Evolutionary conservation across 92 coral and sea anemone species (phyloP).

Genomic region (Epizoanthus fatuus): DNA sequence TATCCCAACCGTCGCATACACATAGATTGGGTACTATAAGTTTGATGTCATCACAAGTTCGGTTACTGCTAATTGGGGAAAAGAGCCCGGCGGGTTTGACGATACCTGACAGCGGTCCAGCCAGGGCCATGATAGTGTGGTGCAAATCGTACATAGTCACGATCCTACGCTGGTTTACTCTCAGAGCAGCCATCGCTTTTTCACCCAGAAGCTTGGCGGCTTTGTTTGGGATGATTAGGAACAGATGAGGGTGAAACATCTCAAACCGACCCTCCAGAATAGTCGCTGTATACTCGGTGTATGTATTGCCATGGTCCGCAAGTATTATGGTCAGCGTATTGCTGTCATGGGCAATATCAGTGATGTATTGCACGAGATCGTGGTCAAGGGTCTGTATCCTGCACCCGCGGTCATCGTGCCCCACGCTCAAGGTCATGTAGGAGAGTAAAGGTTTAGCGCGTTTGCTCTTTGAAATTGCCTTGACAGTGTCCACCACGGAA

Average conservation of each 20-base stretch:
- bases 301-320: slow-evolving; percentile 96
- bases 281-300: slow-evolving; percentile 71
- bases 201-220: slow-evolving; percentile 70
- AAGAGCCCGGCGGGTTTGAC: slow-evolving; percentile 71
- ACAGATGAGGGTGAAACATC: slow-evolving; percentile 77
- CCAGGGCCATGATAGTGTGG: slow-evolving; percentile 69
- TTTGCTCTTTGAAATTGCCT: slow-evolving; percentile 55
- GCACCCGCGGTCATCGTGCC: slow-evolving; percentile 79
- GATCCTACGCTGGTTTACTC: slow-evolving; percentile 69
- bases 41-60: slow-evolving; percentile 76
- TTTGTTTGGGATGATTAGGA: slow-evolving; percentile 71
- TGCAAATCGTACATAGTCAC: slow-evolving; percentile 75
- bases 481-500: slow-evolving; percentile 48
- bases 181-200: slow-evolving; percentile 59
- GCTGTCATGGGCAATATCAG: slow-evolving; percentile 56
- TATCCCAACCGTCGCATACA: slow-evolving; percentile 84
- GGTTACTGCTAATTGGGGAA: slow-evolving; percentile 54
- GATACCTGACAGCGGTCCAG: slow-evolving; percentile 45
- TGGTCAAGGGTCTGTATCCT: slow-evolving; percentile 82
- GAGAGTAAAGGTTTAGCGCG: slow-evolving; percentile 74
- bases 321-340: slow-evolving; percentile 81
- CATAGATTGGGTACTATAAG: slow-evolving; percentile 75
- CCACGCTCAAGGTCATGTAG: slow-evolving; percentile 80
- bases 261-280: slow-evolving; percentile 78
- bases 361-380: slow-evolving; percentile 66